Evolutionary conservation across 2,113 vertebrate species (phyloP).

Genomic region (Ptilorrhoa leucosticta): DNA sequence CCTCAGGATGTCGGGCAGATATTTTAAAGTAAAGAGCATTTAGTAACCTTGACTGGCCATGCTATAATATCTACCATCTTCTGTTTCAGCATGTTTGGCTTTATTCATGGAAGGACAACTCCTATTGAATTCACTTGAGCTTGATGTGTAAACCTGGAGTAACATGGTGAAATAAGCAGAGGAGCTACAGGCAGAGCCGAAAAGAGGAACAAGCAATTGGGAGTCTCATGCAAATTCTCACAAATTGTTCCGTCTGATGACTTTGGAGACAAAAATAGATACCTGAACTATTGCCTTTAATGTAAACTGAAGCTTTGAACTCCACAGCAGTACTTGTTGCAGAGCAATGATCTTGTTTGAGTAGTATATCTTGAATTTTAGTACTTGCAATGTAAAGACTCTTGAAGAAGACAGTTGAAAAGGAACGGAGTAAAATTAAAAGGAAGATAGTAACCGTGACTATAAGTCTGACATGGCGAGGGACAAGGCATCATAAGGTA

Average conservation of each 20-base stretch:
- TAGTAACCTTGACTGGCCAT: background rate
- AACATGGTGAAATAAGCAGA: background rate
- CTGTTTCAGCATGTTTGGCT: background rate
- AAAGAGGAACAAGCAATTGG: background rate
- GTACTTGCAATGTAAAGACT: background rate
- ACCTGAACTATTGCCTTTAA: conserved; percentile 15
- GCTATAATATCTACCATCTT: background rate
- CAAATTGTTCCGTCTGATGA: background rate
- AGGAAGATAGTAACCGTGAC: background rate
- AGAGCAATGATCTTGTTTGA: background rate
- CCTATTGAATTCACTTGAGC: background rate
- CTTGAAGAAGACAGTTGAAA: background rate
- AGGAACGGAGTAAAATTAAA: background rate
- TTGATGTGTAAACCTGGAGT: background rate
- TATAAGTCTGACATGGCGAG: background rate
- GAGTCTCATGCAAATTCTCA: background rate
- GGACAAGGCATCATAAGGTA: background rate
- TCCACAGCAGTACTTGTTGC: background rate
- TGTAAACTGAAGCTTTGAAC: background rate
- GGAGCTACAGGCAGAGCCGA: background rate
- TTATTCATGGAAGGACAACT: background rate
- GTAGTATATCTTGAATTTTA: background rate
- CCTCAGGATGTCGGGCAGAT: background rate
- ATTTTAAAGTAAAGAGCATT: background rate
- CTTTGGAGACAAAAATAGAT: conserved; percentile 13